Conservation (phyloP, 2,113 vertebrate genomes). For the Papio anubis region DNA sequence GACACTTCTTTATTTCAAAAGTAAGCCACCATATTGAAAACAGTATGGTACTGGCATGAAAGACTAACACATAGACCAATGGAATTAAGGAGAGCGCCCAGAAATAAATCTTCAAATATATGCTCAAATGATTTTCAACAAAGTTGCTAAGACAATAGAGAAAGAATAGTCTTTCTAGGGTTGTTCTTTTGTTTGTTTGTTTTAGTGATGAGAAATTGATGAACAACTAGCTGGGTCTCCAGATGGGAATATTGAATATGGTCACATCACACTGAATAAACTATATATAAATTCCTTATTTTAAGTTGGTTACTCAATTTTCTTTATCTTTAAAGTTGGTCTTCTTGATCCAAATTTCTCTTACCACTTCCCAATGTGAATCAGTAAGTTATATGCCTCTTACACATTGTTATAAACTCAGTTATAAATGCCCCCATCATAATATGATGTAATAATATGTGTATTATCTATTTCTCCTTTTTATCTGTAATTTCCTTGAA, state of each 20-base stretch:
- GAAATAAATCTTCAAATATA: neutral
- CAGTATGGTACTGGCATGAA: no score
- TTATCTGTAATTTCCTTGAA: neutral
- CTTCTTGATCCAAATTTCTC: neutral
- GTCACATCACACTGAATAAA: neutral
- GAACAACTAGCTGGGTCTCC: neutral
- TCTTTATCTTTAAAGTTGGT: neutral
- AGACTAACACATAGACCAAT: neutral
- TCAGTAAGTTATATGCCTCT: neutral
- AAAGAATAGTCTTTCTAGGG: neutral
- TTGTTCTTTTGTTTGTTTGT: neutral
- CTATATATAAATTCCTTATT: neutral
- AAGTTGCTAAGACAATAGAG: neutral
- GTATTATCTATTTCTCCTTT: neutral
- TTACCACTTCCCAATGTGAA: neutral
- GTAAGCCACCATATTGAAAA: neutral
- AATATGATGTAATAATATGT: neutral
- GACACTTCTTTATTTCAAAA: neutral
- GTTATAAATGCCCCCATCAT: neutral
- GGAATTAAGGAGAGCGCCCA: neutral
- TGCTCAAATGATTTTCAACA: neutral
- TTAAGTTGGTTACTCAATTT: neutral
- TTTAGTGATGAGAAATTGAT: neutral
- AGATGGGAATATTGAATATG: neutral
- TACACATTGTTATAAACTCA: neutral